Evolutionary conservation across 2,113 vertebrate genomes (phyloP), one percentile per base, ranked within the genome.

Genomic region (Aegithalos caudatus): DNA sequence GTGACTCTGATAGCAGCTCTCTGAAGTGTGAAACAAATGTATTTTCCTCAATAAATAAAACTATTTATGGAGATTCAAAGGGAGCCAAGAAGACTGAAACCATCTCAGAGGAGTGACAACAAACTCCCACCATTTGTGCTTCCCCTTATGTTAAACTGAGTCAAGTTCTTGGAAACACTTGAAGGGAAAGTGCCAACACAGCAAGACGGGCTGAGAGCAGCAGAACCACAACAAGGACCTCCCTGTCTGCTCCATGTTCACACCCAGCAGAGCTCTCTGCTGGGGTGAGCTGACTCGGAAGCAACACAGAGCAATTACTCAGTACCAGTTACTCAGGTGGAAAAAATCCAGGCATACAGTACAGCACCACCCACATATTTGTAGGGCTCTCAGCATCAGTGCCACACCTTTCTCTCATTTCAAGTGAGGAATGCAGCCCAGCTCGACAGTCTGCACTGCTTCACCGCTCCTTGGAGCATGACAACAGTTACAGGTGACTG

Each of bases 181-280:
- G 81, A 88, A 95, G 93, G 81, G 85, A 97, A 96, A 96, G 93
- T 31, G 1, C 82, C 93, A 86, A 62, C 88, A 83, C 47, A 92
- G 86, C 85, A 93, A 93, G 95, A 93, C 62, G 6, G 93, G 88
- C 86, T 25, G 2, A 42, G 56, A 94, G 82, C 44, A 88, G 92
- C 85, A 94, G 95, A 96, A 95, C 92, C 93, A 94, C 96, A 92
- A 92, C 94, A 93, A 94, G 95, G 92, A 96, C 92, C 94, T 96
- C 93, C 90, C 92, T 83, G 90, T 95, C 92, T 96, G 92, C 90
- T 94, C 67, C 76, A 51, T 2, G 31, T 90, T 96, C 94, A 94
- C 94, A 90, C 95, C 93, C 91, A 90, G 74, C 35, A 7, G 24
- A 87, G 85, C 71, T 93, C 91, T 70, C 60, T 71, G 81, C 79